phyloP scores from a whole-genome alignment of 2,888 invertebrate genomes.

The Trissoscelio sp. region DNA sequence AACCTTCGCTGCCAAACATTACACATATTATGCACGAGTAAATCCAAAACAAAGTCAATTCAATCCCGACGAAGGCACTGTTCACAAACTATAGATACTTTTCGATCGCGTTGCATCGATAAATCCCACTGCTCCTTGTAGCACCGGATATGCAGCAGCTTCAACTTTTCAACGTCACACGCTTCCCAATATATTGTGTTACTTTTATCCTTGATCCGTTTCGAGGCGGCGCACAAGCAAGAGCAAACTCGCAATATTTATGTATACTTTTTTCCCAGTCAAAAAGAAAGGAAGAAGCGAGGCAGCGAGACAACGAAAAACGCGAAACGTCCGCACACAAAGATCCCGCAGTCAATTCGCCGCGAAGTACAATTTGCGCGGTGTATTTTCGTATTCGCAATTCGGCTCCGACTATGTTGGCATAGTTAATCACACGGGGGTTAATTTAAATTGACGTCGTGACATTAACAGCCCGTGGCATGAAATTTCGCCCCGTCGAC shows the following conservation, averaged over 20 bases:
- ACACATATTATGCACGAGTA: conserved; percentile 54
- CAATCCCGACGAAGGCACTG: conserved; percentile 38
- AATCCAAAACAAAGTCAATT: conserved; percentile 52
- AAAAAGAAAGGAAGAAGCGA: background rate
- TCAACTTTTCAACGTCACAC: conserved; percentile 68
- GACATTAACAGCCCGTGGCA: conserved; percentile 34
- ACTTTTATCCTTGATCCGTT: conserved; percentile 67
- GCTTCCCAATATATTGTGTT: conserved; percentile 67
- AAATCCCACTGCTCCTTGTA: conserved; percentile 61
- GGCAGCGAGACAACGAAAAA: background rate
- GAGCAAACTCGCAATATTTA: conserved; percentile 48
- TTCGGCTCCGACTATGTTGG: conserved; percentile 15
- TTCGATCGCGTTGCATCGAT: conserved; percentile 63
- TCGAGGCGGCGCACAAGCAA: conserved; percentile 34
- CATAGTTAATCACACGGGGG: conserved; percentile 21
- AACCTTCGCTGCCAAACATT: conserved; percentile 44
- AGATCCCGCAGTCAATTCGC: conserved; percentile 26
- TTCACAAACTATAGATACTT: conserved; percentile 59
- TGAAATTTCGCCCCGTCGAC: conserved; percentile 24
- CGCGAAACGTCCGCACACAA: conserved; percentile 6
- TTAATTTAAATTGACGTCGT: conserved; percentile 33
- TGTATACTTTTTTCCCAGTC: conserved; percentile 30
- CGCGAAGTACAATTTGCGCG: conserved; percentile 34
- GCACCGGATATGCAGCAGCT: conserved; percentile 68
- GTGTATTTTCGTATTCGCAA: conserved; percentile 43